These are phyloP conservation scores for Ptychoptera albimana DNA, from an alignment of 2,888 invertebrate species.

Conservation along the genomic window DNA sequence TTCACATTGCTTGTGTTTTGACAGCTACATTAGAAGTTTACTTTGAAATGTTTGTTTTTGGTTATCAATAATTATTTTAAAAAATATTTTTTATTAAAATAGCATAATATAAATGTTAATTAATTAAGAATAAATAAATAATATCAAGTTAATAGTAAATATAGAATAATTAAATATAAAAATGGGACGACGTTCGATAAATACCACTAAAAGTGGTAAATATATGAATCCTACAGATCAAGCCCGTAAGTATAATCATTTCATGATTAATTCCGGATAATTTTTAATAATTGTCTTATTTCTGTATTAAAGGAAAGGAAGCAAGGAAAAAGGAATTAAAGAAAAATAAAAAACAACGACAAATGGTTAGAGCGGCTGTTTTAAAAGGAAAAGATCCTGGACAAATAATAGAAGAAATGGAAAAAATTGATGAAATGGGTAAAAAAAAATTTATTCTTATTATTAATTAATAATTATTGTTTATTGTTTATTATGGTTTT, in stretches of 20 bases:
- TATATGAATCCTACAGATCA: conserved; percentile 99
- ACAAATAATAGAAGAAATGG: conserved; percentile 88
- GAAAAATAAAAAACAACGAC: conserved; percentile 94
- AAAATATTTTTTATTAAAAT: background rate
- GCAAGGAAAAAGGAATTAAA: conserved; percentile 94
- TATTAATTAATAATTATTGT: conserved; percentile 4
- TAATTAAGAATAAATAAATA: background rate
- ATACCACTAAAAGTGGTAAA: conserved; percentile 99
- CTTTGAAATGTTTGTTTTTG: background rate
- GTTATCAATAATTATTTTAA: no score
- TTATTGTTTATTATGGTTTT: background rate
- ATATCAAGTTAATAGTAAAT: background rate
- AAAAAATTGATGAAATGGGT: conserved; percentile 98
- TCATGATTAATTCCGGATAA: conserved; percentile 11
- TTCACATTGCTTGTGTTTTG: background rate
- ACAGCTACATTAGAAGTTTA: background rate
- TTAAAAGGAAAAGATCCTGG: conserved; percentile 95
- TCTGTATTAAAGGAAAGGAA: conserved; percentile 63
- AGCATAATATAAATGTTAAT: no score
- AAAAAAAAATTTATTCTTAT: no score
- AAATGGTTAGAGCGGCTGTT: conserved; percentile 90
- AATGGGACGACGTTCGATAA: conserved; percentile 94
- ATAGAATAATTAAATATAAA: conserved; percentile 19
- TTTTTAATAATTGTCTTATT: no score
- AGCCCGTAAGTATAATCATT: conserved; percentile 61